Base-by-base conservation (phyloP, 1,140 invertebrate genomes). In the Halictus rubicundus region DNA sequence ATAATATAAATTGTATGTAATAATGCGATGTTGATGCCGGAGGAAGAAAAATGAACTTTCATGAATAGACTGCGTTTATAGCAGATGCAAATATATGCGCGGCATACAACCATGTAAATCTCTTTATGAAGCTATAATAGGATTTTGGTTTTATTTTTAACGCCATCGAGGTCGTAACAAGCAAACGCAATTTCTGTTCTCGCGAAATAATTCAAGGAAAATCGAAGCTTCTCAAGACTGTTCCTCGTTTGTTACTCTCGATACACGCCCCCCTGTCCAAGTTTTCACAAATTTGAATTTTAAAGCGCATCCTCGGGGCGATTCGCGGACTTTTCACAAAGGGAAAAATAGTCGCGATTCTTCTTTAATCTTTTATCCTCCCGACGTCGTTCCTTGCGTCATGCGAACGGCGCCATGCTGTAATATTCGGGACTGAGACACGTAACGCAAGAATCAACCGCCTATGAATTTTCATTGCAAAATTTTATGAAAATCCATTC, bases 391-490 rank as follows among this genome's bases (percentile, higher is more conserved):
- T 73, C 27, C 39, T 25, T 39, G n/a, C n/a, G 72, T 74, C 61
- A 65, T 32, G 46, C 61, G 64, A 66, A 66, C 39, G n/a, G 1
- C 2, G 10, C 37, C n/a, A 23, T 19, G 39, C 23, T 12, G 27
- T 65, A 54, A 64, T 49, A 66, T 65, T 61, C 23, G 42, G 21
- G 42, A 23, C 60, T 23, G 42, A 52, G 46, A 74, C 61, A 39
- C 27, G 61, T 73, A 64, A 73, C 71, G 42, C 42, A n/a, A 54
- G 27, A 54, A 65, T 66, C 61, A 16, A 54, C 27, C 9, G 1
- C 46, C 72, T 52, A 74, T 74, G 71, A 74, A 74, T 74, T 74
- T 74, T 74, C 72, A 74, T 65, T 42, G 23, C 9, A n/a, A 65
- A 54, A 74, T 23, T 52, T 54, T 9, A 46, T 25, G 64, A 66